Evolutionary conservation across 1,140 invertebrate species (phyloP), one percentile per base, ranked within the genome.

Genomic region (Drosophila takahashii): DNA sequence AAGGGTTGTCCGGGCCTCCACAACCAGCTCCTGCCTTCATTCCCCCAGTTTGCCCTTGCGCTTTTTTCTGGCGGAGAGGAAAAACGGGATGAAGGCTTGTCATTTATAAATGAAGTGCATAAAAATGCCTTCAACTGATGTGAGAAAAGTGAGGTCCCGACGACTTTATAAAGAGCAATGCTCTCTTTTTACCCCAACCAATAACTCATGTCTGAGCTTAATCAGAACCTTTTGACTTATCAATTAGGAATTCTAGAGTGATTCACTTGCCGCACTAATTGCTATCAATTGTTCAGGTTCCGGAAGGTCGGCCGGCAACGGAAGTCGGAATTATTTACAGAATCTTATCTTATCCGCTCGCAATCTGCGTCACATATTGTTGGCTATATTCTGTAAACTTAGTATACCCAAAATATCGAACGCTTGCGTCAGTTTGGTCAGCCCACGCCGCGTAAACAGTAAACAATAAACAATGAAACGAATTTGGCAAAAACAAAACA

Each of bases 21-120:
- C 26, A 6, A 7, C 22, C 16, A 11, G 16, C 41, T 11, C 41
- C 44, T 41, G 7, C n/a, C 3, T 15, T 16, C n/a, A 11, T 11
- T 50, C 11, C 32, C 37, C 11, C 50, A 75, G 65, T 70, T 71
- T 84, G 76, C 53, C 56, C 79, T 67, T 79, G 77, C 58, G 61
- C 79, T 65, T 84, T 81, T 81, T 36, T 29, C 47, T 41, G 15
- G 10, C 56, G 26, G 59, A 16, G 16, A 29, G 29, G 53, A 50
- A 37, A 27, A 26, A 18, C 11, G 41, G 42, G 41, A 13, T 16
- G 29, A 45, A 51, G 53, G 62, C 72, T 69, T 84, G 77, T 86
- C 81, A 85, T 77, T 85, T 78, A 85, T 73, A 85, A 85, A 84
- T 84, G 76, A 83, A 77, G 72, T 48, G 54, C 51, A 84, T 64